These are phyloP conservation scores for Craniophora ligustri DNA, from an alignment of 2,888 invertebrate genomes.

Conservation along the genomic window DNA sequence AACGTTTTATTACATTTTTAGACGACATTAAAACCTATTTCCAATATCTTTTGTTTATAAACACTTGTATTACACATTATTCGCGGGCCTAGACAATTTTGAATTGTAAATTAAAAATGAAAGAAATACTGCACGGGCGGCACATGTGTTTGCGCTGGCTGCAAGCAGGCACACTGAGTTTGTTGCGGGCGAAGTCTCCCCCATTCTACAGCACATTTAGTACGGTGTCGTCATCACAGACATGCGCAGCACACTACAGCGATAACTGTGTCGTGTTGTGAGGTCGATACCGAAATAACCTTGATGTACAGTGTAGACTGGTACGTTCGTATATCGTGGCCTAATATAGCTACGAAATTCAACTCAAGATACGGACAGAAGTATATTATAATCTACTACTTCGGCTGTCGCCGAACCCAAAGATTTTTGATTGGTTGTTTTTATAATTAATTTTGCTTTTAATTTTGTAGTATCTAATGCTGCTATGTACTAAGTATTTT, in stretches of 20 bases:
- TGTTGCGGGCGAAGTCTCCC: no score
- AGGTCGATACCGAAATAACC: conserved; percentile 44
- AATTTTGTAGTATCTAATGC: no score
- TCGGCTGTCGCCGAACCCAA: no score
- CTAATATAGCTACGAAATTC: not conserved
- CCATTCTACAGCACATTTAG: no score
- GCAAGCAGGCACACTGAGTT: conserved; percentile 25
- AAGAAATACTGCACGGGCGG: not conserved
- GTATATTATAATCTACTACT: no score
- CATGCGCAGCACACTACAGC: conserved; percentile 34
- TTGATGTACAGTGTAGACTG: conserved; percentile 14
- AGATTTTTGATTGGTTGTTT: no score
- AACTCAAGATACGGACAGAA: not conserved
- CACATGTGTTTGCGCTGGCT: not conserved
- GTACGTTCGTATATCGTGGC: conserved; percentile 6
- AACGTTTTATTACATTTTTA: not conserved
- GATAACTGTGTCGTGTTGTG: not conserved
- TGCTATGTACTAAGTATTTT: no score
- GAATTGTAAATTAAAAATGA: not conserved
- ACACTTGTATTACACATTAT: conserved; percentile 1
- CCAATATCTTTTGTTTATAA: not conserved
- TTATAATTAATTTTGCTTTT: no score
- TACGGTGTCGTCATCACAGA: conserved; percentile 31
- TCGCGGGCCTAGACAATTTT: not conserved
- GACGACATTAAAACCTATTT: conserved; percentile 2